phyloP scores from a whole-genome alignment of 2,888 invertebrate species.

The Ferrisia virgata region DNA sequence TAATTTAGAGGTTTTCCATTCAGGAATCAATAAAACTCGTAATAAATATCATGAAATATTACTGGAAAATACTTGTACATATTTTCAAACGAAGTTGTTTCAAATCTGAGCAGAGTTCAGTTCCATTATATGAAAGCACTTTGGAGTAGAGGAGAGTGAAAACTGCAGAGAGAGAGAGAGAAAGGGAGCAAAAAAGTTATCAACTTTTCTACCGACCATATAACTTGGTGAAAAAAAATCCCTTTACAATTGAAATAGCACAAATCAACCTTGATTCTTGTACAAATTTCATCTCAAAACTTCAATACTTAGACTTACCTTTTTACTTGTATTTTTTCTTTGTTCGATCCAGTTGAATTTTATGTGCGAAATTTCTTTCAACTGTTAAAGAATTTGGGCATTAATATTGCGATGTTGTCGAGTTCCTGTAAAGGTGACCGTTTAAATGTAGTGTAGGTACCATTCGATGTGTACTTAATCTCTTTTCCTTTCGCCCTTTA shows the following conservation, averaged over 20 bases:
- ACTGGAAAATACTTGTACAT: neutral
- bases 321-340: neutral
- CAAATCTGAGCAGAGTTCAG: neutral
- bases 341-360: neutral
- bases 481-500: too few relatives aligned
- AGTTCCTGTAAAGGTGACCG: too few relatives aligned
- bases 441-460: too few relatives aligned
- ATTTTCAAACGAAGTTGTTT: neutral
- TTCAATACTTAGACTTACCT: too few relatives aligned
- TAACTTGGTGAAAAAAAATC: neutral
- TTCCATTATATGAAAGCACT: neutral
- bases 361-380: neutral
- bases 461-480: too few relatives aligned
- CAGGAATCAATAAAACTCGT: neutral
- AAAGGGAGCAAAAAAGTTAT: neutral
- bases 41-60: neutral
- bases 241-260: neutral
- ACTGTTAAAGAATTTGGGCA: neutral
- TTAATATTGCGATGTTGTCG: too few relatives aligned
- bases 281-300: neutral
- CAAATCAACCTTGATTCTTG: neutral
- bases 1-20: neutral
- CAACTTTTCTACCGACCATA: neutral
- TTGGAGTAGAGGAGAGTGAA: too few relatives aligned
- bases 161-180: too few relatives aligned